phyloP scores from a whole-genome alignment of 2,888 invertebrate genomes.

The Hypomecis atomaria region DNA sequence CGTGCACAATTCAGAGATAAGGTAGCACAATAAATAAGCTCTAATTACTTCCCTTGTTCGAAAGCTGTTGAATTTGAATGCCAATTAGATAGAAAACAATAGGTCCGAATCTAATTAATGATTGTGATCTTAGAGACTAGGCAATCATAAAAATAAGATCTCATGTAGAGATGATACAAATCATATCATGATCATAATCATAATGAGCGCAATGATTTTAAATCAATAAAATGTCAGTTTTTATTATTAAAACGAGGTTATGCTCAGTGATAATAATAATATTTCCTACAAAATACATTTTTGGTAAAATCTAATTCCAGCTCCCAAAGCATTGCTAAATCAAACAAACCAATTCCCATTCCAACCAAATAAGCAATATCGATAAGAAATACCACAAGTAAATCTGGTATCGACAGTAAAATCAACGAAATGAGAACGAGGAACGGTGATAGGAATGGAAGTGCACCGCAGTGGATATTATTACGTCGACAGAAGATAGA shows the following conservation, averaged over 20 bases:
- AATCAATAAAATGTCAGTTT: too few relatives aligned
- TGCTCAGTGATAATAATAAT: not conserved
- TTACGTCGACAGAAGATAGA: slow-evolving; percentile 46
- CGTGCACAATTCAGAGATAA: slow-evolving; percentile 72
- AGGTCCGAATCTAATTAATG: slow-evolving; percentile 38
- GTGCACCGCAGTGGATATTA: slow-evolving; percentile 51
- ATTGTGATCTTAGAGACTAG: slow-evolving; percentile 6
- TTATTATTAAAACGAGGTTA: too few relatives aligned
- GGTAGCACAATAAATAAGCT: slow-evolving; percentile 73
- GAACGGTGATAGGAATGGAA: slow-evolving; percentile 50
- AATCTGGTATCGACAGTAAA: slow-evolving; percentile 40
- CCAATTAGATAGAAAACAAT: slow-evolving; percentile 57
- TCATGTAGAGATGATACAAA: too few relatives aligned
- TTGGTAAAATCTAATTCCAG: not conserved
- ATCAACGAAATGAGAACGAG: slow-evolving; percentile 43
- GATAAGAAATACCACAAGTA: slow-evolving; percentile 33
- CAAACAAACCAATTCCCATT: slow-evolving; percentile 16
- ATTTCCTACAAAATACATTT: not conserved
- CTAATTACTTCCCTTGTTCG: slow-evolving; percentile 77
- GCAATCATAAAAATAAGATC: not conserved
- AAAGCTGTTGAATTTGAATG: slow-evolving; percentile 58
- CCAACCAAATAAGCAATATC: slow-evolving; percentile 22
- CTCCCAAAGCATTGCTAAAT: slow-evolving; percentile 4
- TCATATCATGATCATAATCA: too few relatives aligned
- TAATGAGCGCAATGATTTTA: too few relatives aligned